Base-by-base conservation (phyloP, 1,140 invertebrate genomes). In the Cydia splendana region DNA sequence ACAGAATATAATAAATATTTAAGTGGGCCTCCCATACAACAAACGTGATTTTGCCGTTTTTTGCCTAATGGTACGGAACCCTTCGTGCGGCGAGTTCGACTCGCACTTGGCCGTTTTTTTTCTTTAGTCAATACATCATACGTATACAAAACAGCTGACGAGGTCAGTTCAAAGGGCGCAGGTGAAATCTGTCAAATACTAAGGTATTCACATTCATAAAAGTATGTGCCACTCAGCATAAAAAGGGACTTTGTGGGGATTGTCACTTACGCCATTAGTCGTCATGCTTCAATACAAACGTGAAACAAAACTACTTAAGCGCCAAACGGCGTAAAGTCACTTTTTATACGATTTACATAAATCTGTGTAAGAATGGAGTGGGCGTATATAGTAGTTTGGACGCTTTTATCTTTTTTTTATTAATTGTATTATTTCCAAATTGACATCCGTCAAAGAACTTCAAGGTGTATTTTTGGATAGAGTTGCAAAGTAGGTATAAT, bases 151-250 rank as follows among this genome's bases (percentile, higher is more conserved):
- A 62, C 57, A 62, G 57, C 57, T 62, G 57, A 24, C 12, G 18
- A 62, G 57, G 57, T 62, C 57, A 62, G 57, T 62, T 62, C 57
- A 62, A 24, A 62, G 57, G 57, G 57, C 20, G 24, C 57, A 62
- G 57, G 57, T 62, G 57, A 62, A 62, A 62, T 62, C 57, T 62
- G 24, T 62, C 57, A 24, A 62, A 62, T 53, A 53, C n/a, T n/a
- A 62, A 62, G 53, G 2, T 57, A 57, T 24, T 9, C 9, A 62
- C 9, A 62, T 62, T 62, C 57, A 24, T 24, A 62, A 62, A 62
- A 24, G 3, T 18, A 24, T 62, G 18, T 24, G 20, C 2, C 9
- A 62, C 2, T 62, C 18, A 4, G 20, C 12, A 24, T 10, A 62
- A 24, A 34, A 62, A 24, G 4, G 1, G 4, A 62, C 20, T 62